Percentiles rank a stretch among this genome's conserved stretches.
These are phyloP conservation scores for Sesamia inferens DNA, from an alignment of 2,888 invertebrate genomes.

Conservation along the genomic window DNA sequence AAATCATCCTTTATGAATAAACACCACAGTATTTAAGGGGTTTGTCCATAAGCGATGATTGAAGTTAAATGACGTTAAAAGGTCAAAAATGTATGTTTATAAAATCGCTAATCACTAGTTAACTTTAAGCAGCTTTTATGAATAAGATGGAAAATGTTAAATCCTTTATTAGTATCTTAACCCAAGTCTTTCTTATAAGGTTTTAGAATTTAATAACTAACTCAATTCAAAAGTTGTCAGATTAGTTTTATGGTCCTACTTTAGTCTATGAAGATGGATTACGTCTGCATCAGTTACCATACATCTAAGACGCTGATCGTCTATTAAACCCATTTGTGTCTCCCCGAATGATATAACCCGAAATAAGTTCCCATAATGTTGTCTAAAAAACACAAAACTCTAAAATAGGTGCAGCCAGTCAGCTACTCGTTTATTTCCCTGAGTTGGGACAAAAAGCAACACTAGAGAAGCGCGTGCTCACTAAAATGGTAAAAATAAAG, in stretches of 20 bases:
- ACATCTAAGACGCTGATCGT: slow-evolving; percentile 54
- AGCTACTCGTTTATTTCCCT: slow-evolving; percentile 69
- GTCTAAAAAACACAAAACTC: slow-evolving; percentile 65
- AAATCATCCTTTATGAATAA: too few relatives aligned
- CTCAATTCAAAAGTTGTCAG: slow-evolving; percentile 13
- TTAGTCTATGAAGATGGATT: slow-evolving; percentile 30
- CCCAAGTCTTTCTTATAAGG: neutral
- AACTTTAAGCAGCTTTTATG: too few relatives aligned
- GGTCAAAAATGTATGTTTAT: too few relatives aligned
- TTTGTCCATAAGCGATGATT: too few relatives aligned
- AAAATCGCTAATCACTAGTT: too few relatives aligned
- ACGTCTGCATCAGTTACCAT: slow-evolving; percentile 42
- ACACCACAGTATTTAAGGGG: too few relatives aligned
- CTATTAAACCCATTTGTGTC: slow-evolving; percentile 60
- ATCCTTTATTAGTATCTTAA: neutral
- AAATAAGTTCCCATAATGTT: slow-evolving; percentile 61
- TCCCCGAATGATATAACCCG: slow-evolving; percentile 63
- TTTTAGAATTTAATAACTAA: neutral
- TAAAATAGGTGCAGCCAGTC: slow-evolving; percentile 66
- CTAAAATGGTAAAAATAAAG: slow-evolving; percentile 84
- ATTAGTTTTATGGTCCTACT: slow-evolving; percentile 11
- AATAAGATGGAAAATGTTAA: too few relatives aligned
- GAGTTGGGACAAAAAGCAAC: slow-evolving; percentile 78
- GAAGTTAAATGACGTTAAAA: too few relatives aligned
- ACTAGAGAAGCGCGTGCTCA: slow-evolving; percentile 83